A percentile compares a stretch with the other conserved stretches of the same genome.
Conservation (phyloP, 2,888 invertebrate genomes). For the Drosophila paracracens region DNA sequence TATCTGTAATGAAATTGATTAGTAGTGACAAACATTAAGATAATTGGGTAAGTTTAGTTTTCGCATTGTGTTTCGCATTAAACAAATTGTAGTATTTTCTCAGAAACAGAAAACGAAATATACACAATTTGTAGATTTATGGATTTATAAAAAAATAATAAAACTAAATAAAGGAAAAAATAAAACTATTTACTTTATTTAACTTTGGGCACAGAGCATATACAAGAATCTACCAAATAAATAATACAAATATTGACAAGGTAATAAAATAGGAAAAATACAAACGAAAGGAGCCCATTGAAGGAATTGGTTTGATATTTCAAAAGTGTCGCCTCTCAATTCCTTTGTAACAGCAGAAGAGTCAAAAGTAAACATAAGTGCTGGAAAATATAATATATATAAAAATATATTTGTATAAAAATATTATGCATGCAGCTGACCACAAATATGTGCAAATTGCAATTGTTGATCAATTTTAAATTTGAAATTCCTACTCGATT, state of each 20-base stretch:
- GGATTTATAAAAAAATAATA: not conserved
- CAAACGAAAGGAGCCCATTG: not conserved
- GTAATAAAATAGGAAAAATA: conserved; percentile 1
- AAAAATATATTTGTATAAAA: no score
- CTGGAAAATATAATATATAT: not conserved
- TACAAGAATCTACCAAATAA: conserved; percentile 2
- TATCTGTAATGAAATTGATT: not conserved
- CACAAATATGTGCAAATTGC: not conserved
- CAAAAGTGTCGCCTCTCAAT: conserved; percentile 13
- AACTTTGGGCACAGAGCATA: not conserved
- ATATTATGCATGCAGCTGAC: not conserved
- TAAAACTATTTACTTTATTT: not conserved
- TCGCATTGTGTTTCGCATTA: not conserved
- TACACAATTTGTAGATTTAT: not conserved
- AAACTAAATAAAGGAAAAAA: not conserved
- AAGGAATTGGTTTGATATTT: conserved; percentile 2
- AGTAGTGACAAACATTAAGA: no score
- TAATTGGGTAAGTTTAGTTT: not conserved
- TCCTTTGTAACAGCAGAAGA: not conserved
- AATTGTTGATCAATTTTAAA: not conserved
- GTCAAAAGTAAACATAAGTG: not conserved
- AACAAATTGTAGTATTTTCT: not conserved
- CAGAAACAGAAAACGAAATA: not conserved
- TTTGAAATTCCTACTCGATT: not conserved
- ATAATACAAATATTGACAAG: conserved; percentile 10